A percentile compares a stretch with the other conserved stretches of the same genome.
Evolutionary conservation across 2,888 invertebrate genomes (phyloP).

Genomic region (Patella depressa): DNA sequence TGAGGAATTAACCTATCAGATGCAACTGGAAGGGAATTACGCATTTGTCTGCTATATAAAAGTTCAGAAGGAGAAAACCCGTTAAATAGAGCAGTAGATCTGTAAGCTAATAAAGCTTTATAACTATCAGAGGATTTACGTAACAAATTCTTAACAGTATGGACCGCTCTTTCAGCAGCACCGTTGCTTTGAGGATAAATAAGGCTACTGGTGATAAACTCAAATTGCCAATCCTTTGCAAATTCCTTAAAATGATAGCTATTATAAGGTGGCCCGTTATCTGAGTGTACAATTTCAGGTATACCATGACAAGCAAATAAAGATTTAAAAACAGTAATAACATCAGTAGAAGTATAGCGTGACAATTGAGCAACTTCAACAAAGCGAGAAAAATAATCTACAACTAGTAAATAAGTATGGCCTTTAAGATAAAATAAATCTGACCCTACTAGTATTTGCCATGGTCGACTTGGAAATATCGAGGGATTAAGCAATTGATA

Average conservation of each 20-base stretch:
- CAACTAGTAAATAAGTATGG: conserved; percentile 20
- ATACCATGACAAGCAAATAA: conserved; percentile 1
- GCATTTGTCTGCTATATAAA: conserved; percentile 20
- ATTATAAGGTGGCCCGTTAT: too few relatives aligned
- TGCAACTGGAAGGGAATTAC: not conserved
- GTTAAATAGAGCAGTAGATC: conserved; percentile 15
- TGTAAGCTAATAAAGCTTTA: conserved; percentile 20
- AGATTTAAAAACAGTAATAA: not conserved
- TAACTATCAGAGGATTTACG: conserved; percentile 14
- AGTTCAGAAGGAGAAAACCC: conserved; percentile 20
- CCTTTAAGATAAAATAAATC: conserved; percentile 43
- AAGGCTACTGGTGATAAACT: not conserved
- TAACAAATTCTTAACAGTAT: not conserved
- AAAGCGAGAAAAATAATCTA: too few relatives aligned
- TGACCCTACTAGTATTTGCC: conserved; percentile 36
- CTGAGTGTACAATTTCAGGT: too few relatives aligned
- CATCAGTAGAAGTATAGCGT: not conserved
- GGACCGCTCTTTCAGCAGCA: not conserved
- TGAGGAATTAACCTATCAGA: not conserved
- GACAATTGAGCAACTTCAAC: conserved; percentile 2
- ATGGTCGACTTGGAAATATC: too few relatives aligned
- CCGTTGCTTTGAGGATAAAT: not conserved
- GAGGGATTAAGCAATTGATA: conserved; percentile 37
- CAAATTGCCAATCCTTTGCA: not conserved
- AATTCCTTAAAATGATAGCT: not conserved